Evolutionary conservation across 2,113 vertebrate species (phyloP).

Genomic region (Hipposideros armiger): DNA sequence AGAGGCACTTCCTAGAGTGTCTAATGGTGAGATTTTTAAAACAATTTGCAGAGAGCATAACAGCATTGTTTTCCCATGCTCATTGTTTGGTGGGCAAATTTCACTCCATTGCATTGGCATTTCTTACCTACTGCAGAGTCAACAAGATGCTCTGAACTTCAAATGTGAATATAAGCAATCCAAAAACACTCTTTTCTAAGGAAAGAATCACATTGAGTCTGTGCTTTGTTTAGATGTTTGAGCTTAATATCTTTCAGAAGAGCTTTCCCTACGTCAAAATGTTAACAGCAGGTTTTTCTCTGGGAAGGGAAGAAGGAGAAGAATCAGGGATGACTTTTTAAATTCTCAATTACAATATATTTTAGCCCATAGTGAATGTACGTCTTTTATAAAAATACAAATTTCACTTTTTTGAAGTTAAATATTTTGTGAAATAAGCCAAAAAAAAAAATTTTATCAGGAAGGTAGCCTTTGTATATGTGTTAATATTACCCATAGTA

Average conservation of each 20-base stretch:
- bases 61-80: not conserved
- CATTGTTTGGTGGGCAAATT: slow-evolving; percentile 17
- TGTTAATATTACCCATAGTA: not conserved
- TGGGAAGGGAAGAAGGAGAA: not conserved
- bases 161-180: not conserved
- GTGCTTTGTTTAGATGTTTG: not conserved
- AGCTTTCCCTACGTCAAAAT: not conserved
- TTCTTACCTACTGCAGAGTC: not conserved
- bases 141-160: not conserved
- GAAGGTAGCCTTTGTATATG: not conserved
- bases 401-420: not conserved
- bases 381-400: not conserved
- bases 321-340: not conserved
- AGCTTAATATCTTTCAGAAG: not conserved
- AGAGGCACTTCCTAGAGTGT: not conserved
- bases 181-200: not conserved
- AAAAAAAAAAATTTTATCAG: not conserved
- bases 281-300: not conserved
- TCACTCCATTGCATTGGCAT: not conserved
- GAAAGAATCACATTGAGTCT: not conserved
- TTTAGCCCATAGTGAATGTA: not conserved
- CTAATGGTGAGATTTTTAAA: not conserved
- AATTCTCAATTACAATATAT: not conserved
- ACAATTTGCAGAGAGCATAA: not conserved
- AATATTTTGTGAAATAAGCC: not conserved